Percentiles rank a stretch among this genome's conserved stretches.
These are phyloP conservation scores for Poeciliopsis gracilis DNA, from an alignment of 2,797 vertebrate genomes.

Conservation along the genomic window DNA sequence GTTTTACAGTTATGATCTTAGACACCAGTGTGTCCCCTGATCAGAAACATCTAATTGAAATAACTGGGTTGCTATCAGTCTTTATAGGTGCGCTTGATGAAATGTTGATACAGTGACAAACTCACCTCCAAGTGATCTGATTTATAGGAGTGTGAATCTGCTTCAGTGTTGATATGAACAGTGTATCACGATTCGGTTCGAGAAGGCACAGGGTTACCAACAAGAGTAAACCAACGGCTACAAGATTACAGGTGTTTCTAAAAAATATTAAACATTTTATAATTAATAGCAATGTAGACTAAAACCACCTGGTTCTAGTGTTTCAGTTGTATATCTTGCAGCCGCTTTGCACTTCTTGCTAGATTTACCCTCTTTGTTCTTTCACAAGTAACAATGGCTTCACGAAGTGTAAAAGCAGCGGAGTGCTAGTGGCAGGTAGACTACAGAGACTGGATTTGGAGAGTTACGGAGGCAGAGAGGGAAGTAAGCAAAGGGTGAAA, in stretches of 20 bases:
- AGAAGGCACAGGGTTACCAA: background rate
- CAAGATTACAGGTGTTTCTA: background rate
- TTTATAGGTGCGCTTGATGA: background rate
- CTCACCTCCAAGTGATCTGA: background rate
- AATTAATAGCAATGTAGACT: fast-evolving
- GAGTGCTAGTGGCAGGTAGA: conserved; percentile 44
- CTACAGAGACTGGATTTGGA: conserved; percentile 42
- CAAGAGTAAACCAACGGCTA: background rate
- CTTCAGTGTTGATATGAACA: background rate
- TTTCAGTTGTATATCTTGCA: background rate
- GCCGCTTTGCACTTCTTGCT: conserved; percentile 3
- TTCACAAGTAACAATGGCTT: conserved; percentile 24
- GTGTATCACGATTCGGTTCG: background rate
- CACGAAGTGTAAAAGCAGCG: conserved; percentile 33
- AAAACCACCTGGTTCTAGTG: background rate
- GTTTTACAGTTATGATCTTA: background rate
- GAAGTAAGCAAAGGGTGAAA: conserved; percentile 61
- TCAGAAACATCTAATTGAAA: background rate
- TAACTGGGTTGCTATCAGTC: background rate
- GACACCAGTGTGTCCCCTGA: background rate
- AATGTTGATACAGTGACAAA: background rate
- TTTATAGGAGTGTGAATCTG: background rate
- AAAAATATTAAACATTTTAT: background rate
- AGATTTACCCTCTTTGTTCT: conserved; percentile 22
- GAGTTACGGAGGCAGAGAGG: conserved; percentile 50